A percentile compares a stretch with the other conserved stretches of the same genome.
Conservation (phyloP, 2,797 vertebrate genomes). For the Salarias fasciatus region DNA sequence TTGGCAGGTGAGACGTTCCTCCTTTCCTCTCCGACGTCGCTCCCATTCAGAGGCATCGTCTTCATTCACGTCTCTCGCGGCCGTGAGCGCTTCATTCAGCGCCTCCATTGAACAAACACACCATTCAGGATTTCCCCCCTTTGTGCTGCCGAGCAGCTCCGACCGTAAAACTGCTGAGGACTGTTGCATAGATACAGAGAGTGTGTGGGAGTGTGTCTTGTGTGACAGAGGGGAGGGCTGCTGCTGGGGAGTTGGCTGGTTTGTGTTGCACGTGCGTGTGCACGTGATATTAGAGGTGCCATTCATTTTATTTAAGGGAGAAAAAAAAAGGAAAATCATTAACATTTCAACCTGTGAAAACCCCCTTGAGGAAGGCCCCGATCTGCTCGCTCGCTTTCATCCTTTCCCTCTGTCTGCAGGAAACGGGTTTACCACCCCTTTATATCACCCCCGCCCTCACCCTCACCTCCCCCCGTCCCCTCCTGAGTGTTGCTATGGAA, state of each 20-base stretch:
- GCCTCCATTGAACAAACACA: constrained; percentile 46
- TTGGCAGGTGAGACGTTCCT: constrained; percentile 32
- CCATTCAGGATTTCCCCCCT: constrained; percentile 66
- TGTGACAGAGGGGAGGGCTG: constrained; percentile 7
- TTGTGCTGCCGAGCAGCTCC: constrained; percentile 63
- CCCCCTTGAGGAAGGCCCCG: constrained; percentile 18
- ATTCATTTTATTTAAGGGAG: constrained; percentile 36
- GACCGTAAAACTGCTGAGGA: constrained; percentile 47
- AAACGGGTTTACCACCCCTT: constrained; percentile 4
- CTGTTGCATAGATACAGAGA: constrained; percentile 66
- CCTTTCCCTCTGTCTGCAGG: constrained; percentile 22
- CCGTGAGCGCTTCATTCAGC: constrained; percentile 69
- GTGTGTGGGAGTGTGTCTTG: constrained; percentile 44
- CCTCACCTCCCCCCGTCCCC: constrained; percentile 15
- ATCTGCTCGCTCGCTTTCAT: constrained; percentile 19
- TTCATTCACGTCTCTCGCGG: constrained; percentile 58
- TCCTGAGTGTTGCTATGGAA: constrained; percentile 74
- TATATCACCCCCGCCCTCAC: constrained; percentile 4
- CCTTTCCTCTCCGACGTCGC: constrained; percentile 20
- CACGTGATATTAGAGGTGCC: background rate
- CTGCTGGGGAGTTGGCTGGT: too few species aligned
- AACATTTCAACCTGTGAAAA: constrained; percentile 24
- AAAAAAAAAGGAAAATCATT: constrained; percentile 35
- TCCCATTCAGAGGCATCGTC: constrained; percentile 59
- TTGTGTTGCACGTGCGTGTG: too few species aligned